These are phyloP conservation scores for Lithophane socia DNA, from an alignment of 2,888 invertebrate genomes.

Conservation along the genomic window DNA sequence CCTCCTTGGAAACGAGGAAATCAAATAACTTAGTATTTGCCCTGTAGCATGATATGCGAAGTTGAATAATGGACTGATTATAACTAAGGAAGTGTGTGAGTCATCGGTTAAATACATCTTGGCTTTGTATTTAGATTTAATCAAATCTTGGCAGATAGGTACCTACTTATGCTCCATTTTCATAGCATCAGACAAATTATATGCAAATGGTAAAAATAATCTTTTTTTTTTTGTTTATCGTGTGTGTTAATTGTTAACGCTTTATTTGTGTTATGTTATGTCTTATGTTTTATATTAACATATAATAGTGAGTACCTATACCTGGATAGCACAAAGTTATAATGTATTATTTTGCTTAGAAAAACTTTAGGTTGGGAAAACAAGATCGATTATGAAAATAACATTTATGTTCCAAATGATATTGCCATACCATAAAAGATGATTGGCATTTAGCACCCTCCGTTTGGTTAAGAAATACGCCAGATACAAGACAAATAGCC, in stretches of 20 bases:
- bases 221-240: too few species aligned
- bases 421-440: background rate
- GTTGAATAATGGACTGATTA: slow-evolving; percentile 52
- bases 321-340: background rate
- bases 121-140: slow-evolving; percentile 35
- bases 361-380: background rate
- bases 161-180: too few species aligned
- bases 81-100: slow-evolving; percentile 50
- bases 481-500: slow-evolving; percentile 10
- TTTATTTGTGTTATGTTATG: too few species aligned
- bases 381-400: background rate
- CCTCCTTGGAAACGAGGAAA: slow-evolving; percentile 57
- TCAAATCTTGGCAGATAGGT: background rate
- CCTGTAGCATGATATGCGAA: slow-evolving; percentile 31
- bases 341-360: background rate
- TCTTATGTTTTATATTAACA: too few species aligned
- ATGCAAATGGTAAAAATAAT: too few species aligned
- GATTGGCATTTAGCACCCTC: slow-evolving; percentile 5
- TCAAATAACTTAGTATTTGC: slow-evolving; percentile 41
- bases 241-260: too few species aligned
- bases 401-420: too few species aligned
- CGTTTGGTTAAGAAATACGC: background rate
- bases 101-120: slow-evolving; percentile 42
- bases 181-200: too few species aligned
- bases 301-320: too few species aligned